These are phyloP conservation scores for Ceratosolen solmsi DNA, from an alignment of 1,140 invertebrate species.

Conservation along the genomic window DNA sequence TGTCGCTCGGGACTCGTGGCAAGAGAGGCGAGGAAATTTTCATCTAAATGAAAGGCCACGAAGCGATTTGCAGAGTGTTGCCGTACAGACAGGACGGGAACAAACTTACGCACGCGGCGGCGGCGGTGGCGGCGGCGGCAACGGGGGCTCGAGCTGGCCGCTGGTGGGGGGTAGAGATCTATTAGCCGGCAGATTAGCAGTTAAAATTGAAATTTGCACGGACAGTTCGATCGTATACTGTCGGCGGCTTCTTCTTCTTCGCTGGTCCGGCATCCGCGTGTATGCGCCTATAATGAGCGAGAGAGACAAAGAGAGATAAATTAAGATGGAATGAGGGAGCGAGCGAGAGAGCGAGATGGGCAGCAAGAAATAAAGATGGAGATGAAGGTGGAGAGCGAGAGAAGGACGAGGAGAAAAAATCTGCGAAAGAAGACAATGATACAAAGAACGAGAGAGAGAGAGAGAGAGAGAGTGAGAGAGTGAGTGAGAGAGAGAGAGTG, in stretches of 20 bases:
- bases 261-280: conserved; percentile 53
- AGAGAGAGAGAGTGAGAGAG: conserved; percentile 22
- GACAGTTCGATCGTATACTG: conserved; percentile 66
- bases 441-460: conserved; percentile 25
- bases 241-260: conserved; percentile 32
- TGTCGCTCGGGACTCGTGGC: background rate
- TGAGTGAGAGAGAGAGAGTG: background rate
- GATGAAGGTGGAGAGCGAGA: conserved; percentile 13
- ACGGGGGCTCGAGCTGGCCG: background rate
- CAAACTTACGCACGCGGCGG: background rate
- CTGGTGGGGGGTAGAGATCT: conserved; percentile 55
- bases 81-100: conserved; percentile 46
- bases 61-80: background rate
- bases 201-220: conserved; percentile 75
- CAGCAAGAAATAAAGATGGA: conserved; percentile 47
- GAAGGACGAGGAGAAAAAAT: conserved; percentile 14
- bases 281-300: conserved; percentile 36
- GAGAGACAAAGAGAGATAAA: conserved; percentile 54
- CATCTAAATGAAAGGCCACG: conserved; percentile 52
- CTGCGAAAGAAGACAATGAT: conserved; percentile 37
- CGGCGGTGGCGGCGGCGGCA: no score
- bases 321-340: conserved; percentile 21
- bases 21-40: conserved; percentile 46
- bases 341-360: background rate
- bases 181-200: conserved; percentile 74